Conservation (phyloP, 2,113 vertebrate genomes). For the Laticauda laticaudata region DNA sequence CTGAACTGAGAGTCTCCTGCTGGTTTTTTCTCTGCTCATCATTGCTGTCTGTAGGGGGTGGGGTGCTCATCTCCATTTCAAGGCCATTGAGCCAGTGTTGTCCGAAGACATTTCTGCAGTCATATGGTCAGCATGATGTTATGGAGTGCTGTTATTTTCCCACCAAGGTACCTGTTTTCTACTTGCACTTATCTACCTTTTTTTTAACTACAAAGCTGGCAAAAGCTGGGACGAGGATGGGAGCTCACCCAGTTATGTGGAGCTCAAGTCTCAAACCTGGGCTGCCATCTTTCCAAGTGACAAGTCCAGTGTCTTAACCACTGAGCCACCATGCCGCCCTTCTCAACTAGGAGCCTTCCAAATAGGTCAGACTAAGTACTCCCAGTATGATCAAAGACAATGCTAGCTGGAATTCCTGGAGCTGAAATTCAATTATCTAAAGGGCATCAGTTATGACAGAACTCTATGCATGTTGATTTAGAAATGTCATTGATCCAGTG, state of each 20-base stretch:
- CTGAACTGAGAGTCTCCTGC: background rate
- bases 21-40: background rate
- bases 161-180: background rate
- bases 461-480: background rate
- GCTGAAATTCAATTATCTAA: background rate
- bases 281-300: background rate
- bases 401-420: background rate
- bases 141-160: background rate
- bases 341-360: background rate
- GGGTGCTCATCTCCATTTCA: background rate
- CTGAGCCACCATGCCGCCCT: background rate
- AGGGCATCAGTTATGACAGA: background rate
- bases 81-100: background rate
- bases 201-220: no score
- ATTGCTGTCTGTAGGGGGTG: background rate
- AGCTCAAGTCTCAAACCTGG: background rate
- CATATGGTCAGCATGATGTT: background rate
- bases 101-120: background rate
- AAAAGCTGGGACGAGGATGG: no score
- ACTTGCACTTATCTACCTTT: background rate
- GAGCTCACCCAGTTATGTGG: background rate
- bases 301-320: background rate
- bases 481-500: background rate
- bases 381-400: background rate
- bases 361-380: background rate